These are phyloP conservation scores for Darwinula stevensoni DNA, from an alignment of 2,888 invertebrate genomes.

Conservation along the genomic window DNA sequence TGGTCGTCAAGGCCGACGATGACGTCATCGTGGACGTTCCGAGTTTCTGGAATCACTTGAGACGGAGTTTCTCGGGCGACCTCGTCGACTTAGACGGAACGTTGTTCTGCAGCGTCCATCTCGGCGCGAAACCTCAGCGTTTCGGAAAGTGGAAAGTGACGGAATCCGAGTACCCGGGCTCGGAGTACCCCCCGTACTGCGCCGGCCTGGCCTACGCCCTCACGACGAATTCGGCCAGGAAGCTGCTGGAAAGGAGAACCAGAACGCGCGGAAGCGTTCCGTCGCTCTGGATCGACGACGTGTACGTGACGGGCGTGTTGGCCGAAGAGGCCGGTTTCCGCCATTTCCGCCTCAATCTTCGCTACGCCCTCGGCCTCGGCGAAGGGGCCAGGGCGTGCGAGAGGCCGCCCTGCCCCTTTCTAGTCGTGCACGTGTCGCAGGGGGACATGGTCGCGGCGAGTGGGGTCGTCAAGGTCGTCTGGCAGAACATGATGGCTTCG, in stretches of 20 bases:
- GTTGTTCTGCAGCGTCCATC: not conserved
- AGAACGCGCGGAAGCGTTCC: not conserved
- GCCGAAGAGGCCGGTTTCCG: not conserved
- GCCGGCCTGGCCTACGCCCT: not conserved
- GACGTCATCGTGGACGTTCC: not conserved
- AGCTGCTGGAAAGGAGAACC: too few species aligned
- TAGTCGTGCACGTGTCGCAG: too few species aligned
- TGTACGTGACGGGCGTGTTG: conserved; percentile 1
- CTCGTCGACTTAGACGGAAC: not conserved
- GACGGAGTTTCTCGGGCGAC: not conserved
- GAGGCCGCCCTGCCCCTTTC: too few species aligned
- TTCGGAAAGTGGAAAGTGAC: not conserved
- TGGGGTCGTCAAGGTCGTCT: too few species aligned
- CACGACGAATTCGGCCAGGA: not conserved
- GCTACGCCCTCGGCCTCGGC: not conserved
- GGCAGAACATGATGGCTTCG: too few species aligned
- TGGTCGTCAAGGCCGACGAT: not conserved
- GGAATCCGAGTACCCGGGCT: not conserved
- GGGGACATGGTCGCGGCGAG: too few species aligned
- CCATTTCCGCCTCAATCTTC: not conserved
- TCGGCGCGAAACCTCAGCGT: too few species aligned
- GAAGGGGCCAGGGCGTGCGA: too few species aligned
- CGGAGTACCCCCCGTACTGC: not conserved
- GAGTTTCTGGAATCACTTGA: not conserved
- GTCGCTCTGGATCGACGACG: not conserved